These are phyloP conservation scores for Sinonovacula constricta DNA, from an alignment of 1,140 invertebrate species.

Conservation along the genomic window DNA sequence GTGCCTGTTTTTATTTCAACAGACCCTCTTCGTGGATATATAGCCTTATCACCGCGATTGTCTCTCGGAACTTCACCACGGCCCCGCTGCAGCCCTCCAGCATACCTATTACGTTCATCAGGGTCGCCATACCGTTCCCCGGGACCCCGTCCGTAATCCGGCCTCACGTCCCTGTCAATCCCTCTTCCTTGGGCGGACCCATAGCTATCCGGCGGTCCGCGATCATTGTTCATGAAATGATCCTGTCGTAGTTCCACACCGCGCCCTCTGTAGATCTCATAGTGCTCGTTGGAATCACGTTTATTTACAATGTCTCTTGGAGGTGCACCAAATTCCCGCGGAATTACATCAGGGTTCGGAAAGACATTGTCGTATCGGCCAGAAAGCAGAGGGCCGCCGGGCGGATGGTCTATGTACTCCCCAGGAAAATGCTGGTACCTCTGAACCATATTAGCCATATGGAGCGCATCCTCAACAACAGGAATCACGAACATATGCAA, in stretches of 20 bases:
- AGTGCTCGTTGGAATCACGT: slow-evolving; percentile 23
- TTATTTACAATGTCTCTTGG: slow-evolving; percentile 49
- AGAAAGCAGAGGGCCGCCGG: background rate
- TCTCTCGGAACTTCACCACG: background rate
- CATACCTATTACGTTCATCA: too few species aligned
- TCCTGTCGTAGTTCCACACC: slow-evolving; percentile 59
- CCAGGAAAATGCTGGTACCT: slow-evolving; percentile 43
- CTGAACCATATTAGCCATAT: slow-evolving; percentile 55
- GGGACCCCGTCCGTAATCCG: background rate
- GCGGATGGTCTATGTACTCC: slow-evolving; percentile 11
- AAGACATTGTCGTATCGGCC: background rate
- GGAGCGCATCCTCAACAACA: slow-evolving; percentile 57
- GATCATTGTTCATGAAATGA: slow-evolving; percentile 34
- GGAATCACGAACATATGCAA: slow-evolving; percentile 67
- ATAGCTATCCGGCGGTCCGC: background rate
- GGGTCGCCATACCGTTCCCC: too few species aligned
- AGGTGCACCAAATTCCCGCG: slow-evolving; percentile 55
- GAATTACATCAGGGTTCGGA: slow-evolving; percentile 47
- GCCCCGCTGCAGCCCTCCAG: too few species aligned
- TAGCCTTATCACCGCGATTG: background rate
- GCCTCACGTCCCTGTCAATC: background rate
- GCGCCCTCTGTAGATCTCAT: slow-evolving; percentile 21
- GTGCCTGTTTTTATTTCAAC: slow-evolving; percentile 4
- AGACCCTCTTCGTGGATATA: too few species aligned
- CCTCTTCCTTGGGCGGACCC: background rate